A percentile compares a stretch with the other conserved stretches of the same genome.
phyloP scores from a whole-genome alignment of 1,140 invertebrate genomes.

The Rhysida immarginata region DNA sequence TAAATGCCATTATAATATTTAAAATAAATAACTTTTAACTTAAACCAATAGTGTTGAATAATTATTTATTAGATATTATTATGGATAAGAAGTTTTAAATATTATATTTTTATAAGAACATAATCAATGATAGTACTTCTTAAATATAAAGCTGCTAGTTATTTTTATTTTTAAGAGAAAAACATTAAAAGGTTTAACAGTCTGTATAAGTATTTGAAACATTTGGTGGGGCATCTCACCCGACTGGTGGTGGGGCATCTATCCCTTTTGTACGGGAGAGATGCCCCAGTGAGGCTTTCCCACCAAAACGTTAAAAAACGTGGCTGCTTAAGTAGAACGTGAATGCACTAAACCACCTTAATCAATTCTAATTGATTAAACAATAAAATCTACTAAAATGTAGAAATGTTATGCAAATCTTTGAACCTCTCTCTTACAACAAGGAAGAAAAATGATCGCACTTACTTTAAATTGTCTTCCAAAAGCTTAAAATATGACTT shows the following conservation, averaged over 20 bases:
- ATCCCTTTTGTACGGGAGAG: background rate
- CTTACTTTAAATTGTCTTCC: too few species aligned
- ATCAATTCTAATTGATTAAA: too few species aligned
- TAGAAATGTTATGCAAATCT: too few species aligned
- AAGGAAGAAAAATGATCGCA: too few species aligned
- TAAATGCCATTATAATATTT: background rate
- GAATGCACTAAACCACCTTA: too few species aligned
- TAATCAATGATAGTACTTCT: background rate
- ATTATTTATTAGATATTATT: background rate
- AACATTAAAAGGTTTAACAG: too few species aligned
- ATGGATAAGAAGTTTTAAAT: too few species aligned
- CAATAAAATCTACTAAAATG: too few species aligned
- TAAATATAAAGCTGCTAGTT: background rate
- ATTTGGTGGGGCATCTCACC: background rate
- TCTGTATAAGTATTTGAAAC: background rate
- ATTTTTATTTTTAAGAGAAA: background rate
- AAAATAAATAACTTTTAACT: slow-evolving; percentile 4
- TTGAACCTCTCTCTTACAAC: too few species aligned
- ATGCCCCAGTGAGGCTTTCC: background rate
- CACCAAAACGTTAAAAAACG: too few species aligned
- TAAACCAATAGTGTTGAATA: slow-evolving; percentile 4
- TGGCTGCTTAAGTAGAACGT: too few species aligned
- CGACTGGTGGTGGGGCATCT: background rate
- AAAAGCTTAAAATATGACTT: too few species aligned
- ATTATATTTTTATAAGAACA: background rate